Evolutionary conservation across 2,888 invertebrate species (phyloP), one percentile per base, ranked within the genome.

Genomic region (Ectemnius continuus): DNA sequence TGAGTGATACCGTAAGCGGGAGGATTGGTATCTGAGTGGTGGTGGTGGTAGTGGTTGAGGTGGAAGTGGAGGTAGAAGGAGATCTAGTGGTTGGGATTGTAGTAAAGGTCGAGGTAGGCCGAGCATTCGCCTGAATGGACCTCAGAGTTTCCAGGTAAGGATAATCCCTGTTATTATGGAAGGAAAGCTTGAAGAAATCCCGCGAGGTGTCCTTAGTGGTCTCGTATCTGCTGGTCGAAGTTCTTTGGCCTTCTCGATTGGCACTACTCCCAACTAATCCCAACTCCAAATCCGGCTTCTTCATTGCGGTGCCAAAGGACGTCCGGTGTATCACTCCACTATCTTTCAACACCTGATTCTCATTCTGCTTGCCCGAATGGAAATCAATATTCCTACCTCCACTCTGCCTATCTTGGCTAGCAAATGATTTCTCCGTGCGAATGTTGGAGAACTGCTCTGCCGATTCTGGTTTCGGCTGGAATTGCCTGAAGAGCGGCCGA

Each of bases 91-190:
- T 72, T 8, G 61, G 71, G 13, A 61, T 67, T 13, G 70, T 63
- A 13, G 8, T 20, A 16, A 18, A 20, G 20, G 14, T 46, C 2
- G 20, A 28, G 63, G 26, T 56, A 61, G 61, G 48, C 16, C 11
- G 69, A n/a, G 76, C 56, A 52, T 75, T 80, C 6, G 80, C 83
- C 57, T 88, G 89, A 23, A 88, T 88, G 13, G 88, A 89, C 23
- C 83, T 81, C 23, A 88, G 70, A 0, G 88, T 87, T 67, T 86
- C 86, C 8, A 76, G 76, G 26, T 88, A 86, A 6, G 88, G 86
- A 75, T 86, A 84, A 36, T 75, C 72, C 16, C 73, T 75, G 18
- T 81, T 20, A 60, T 75, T 75, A 13, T 5, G 59, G 52, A 48
- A 60, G 14, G 68, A 20, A 0, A 47, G 18, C 4, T 62, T 67